A percentile compares a stretch with the other conserved stretches of the same genome.
These are phyloP conservation scores for Bolborhynchus lineola DNA, from an alignment of 2,113 vertebrate genomes.

Conservation along the genomic window DNA sequence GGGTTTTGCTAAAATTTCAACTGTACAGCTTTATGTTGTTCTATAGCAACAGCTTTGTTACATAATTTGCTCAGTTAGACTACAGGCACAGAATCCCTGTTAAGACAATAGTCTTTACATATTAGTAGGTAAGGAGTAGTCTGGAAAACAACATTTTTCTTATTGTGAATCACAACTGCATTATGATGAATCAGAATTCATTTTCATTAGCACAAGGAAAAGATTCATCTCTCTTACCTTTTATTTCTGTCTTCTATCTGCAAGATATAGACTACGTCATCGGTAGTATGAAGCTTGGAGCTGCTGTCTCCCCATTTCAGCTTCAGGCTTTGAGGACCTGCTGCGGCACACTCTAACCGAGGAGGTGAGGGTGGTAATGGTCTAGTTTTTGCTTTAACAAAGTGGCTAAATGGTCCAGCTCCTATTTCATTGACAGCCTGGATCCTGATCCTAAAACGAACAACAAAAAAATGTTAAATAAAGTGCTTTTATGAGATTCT, in stretches of 20 bases:
- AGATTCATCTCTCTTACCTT: constrained; percentile 73
- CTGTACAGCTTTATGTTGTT: not conserved
- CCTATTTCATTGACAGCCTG: constrained; percentile 94
- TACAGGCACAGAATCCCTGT: not conserved
- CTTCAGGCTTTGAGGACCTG: constrained; percentile 96
- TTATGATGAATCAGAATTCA: not conserved
- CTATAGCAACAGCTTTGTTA: not conserved
- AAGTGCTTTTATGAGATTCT: not conserved
- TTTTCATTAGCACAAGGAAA: not conserved
- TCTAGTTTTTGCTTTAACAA: constrained; percentile 86
- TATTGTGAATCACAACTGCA: not conserved
- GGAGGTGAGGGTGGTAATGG: constrained; percentile 91
- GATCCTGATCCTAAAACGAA: constrained; percentile 82
- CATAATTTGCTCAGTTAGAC: not conserved
- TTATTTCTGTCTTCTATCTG: constrained; percentile 95
- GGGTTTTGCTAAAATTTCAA: not conserved
- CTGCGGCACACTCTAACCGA: constrained; percentile 89
- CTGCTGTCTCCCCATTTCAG: constrained; percentile 93
- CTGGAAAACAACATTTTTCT: not conserved
- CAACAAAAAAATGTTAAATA: not conserved
- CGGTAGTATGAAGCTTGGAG: constrained; percentile 75
- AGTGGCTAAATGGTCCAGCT: constrained; percentile 85
- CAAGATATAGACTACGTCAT: constrained; percentile 87
- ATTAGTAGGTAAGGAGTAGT: not conserved
- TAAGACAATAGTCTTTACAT: not conserved